phyloP scores from a whole-genome alignment of 53 echinoderm and acorn worm genomes.

The Echinarachnius parma region DNA sequence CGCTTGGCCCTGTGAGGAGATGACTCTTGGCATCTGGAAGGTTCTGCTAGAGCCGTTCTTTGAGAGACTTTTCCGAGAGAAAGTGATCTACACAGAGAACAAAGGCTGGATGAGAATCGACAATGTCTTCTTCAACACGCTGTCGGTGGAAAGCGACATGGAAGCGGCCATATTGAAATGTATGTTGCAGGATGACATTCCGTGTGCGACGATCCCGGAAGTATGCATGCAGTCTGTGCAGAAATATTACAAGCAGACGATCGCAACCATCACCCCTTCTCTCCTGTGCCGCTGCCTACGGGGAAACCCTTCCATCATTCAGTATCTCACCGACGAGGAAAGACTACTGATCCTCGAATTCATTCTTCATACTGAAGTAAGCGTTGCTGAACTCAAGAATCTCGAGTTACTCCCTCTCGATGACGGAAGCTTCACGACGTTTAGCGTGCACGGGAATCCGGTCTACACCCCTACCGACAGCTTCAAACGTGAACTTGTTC shows the following conservation, averaged over 20 bases:
- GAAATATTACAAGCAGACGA: background rate
- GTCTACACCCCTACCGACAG: constrained; percentile 11
- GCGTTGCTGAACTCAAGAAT: background rate
- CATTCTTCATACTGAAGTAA: background rate
- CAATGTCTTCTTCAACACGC: constrained; percentile 25
- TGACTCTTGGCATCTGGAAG: constrained; percentile 40
- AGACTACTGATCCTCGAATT: constrained; percentile 26
- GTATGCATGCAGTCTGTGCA: constrained; percentile 3
- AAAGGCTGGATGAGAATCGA: constrained; percentile 54
- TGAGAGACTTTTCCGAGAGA: constrained; percentile 23
- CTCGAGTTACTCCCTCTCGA: constrained; percentile 15
- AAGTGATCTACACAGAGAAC: constrained; percentile 48
- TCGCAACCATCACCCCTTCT: background rate
- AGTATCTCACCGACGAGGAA: background rate
- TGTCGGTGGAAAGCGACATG: constrained; percentile 6
- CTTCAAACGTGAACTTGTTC: constrained; percentile 16
- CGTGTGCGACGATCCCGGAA: constrained; percentile 15
- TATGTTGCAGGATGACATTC: background rate
- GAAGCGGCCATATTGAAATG: constrained; percentile 13
- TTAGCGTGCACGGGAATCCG: background rate
- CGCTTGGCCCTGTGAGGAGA: constrained; percentile 54
- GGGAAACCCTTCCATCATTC: constrained; percentile 1
- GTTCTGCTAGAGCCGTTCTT: constrained; percentile 53
- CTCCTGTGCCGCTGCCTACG: constrained; percentile 12
- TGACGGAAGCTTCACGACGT: constrained; percentile 1